Base-by-base conservation (phyloP, 1,140 invertebrate genomes). In the Brachionus sp. region DNA sequence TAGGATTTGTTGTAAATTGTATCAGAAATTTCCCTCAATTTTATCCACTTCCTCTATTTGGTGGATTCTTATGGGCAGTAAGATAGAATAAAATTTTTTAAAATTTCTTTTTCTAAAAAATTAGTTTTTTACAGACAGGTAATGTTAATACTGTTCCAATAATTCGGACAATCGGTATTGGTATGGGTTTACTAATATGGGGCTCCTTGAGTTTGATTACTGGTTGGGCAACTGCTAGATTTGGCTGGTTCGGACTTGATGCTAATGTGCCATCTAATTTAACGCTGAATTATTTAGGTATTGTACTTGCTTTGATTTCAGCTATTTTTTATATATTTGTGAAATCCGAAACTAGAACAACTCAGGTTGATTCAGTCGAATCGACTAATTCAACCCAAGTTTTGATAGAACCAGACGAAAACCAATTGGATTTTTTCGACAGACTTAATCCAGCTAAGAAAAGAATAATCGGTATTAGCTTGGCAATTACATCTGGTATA, bases 81-180 rank as follows among this genome's bases (percentile, higher is more conserved):
- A 12, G 29, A 16, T 57, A 37, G 9, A 13, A 50, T 4, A 62
- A 57, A 78, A 57, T 19, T 16, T 37, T 35, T 25, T 37, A 16
- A 16, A 46, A 1, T 5, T 13, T 35, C 19, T 10, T 78, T 50
- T 57, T 37, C 25, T 37, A 57, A 10, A 35, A 9, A 16, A 16
- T 57, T 5, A 42, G 39, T 75, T 37, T 78, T 50, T 77, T n/a
- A 7, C 29, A 66, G 84, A 73, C 62, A 77, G 89, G 88, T 6
- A 90, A 90, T 84, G 85, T 89, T 2, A 87, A 86, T 85, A 88
- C 89, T 6, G 89, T 90, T 39, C 87, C 88, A 3, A 89, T 90
- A 77, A 87, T 90, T 42, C 87, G 89, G 77, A 88, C 88, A 0
- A 87, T 90, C 78, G 89, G 89, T 5, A 84, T 90, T 77, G 88